Conservation (phyloP, 2,888 invertebrate genomes). For the Cephus nigrinus region DNA sequence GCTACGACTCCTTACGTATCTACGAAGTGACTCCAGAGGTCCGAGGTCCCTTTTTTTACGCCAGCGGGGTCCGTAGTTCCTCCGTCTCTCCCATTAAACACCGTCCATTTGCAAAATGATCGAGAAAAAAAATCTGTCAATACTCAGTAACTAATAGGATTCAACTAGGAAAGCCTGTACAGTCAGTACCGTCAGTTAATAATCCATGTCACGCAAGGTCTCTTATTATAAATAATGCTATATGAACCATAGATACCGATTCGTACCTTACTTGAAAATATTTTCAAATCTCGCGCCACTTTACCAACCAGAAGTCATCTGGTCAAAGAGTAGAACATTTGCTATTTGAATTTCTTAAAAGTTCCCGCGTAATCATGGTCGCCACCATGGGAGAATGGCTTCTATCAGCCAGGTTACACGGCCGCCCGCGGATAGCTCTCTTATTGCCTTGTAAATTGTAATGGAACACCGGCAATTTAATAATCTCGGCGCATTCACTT, state of each 20-base stretch:
- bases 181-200: background rate
- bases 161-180: background rate
- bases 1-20: slow-evolving; percentile 48
- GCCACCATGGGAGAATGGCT: background rate
- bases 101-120: background rate
- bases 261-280: background rate
- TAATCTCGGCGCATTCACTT: slow-evolving; percentile 52
- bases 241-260: background rate
- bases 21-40: slow-evolving; percentile 43
- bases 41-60: background rate
- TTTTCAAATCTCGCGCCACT: background rate
- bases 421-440: slow-evolving; percentile 41
- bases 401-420: background rate
- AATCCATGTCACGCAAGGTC: background rate
- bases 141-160: background rate
- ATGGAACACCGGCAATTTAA: slow-evolving; percentile 55
- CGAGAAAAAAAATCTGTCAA: background rate
- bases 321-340: background rate
- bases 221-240: background rate
- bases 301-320: background rate
- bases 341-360: background rate
- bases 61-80: background rate
- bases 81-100: background rate
- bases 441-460: slow-evolving; percentile 55
- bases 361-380: background rate